Evolutionary conservation across 2,888 invertebrate species (phyloP), one percentile per base, ranked within the genome.

Genomic region (Drosophila paramelanica): DNA sequence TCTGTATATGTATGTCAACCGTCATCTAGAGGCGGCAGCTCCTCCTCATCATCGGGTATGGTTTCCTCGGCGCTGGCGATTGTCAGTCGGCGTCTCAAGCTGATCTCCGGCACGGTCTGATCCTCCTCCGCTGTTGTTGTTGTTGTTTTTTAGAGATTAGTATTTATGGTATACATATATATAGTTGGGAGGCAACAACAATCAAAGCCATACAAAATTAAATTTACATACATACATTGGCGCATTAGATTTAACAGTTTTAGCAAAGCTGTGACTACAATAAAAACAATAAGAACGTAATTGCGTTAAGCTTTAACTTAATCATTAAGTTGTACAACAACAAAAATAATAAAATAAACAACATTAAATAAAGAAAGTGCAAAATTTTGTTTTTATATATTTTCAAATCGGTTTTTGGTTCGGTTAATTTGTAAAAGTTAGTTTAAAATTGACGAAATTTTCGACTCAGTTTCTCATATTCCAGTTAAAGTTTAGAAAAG

Each of bases 31-130:
- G 81, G 87, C 41, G 89, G 89, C 53, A 88, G 79, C 23, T 90
- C 88, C 51, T 88, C 89, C 59, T 53, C 61, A 39, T 83, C 86
- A 66, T 89, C 90, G 13, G 87, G 86, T 67, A 90, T 81, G 13
- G 82, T 70, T 45, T 92, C 92, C 61, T 91, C 91, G 5, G 88
- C 82, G 7, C 80, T 73, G 49, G 92, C 90, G 55, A 92, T 91
- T 20, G 92, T 92, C 50, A 92, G 70, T 43, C 93, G 87, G 5
- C 92, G 89, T 73, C 90, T 90, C 90, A 91, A 86, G 45, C 70
- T 58, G 64, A 67, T 51, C 72, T 90, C 86, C 36, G 65, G 49
- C 5, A 75, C 43, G 49, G 84, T 67, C 57, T 77, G 80, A 57
- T 81, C 82, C 68, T 74, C 83, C 49, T 68, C 88, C 73, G 62